Evolutionary conservation across 2,797 vertebrate genomes (phyloP), one percentile per base, ranked within the genome.

Genomic region (Ptychobarbus kaznakovi): DNA sequence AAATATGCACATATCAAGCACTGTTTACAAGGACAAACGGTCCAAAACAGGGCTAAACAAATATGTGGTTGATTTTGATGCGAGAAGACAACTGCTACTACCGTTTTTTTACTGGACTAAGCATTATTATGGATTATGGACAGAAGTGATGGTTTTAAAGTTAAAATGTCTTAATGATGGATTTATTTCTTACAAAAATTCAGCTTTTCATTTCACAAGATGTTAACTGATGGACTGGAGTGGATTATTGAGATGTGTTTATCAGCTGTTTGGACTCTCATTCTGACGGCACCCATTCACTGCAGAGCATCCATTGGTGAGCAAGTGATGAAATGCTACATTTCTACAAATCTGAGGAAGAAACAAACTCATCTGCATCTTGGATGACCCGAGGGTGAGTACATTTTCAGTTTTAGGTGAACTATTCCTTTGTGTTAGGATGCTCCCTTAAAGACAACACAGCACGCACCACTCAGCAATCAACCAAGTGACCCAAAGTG

Each of bases 271-370:
- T 65, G 1, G 61, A 32, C 61, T 28, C 12, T 63, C 5, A 65
- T 65, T 65, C 61, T 15, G 25, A 65, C 25, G 61, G 61, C 61
- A 65, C 61, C 61, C 61, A 65, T 65, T 65, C 61, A 28, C 61
- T 28, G 6, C 61, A 28, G 61, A 22, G 20, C 1, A 0, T 56
- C 20, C 20, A n/a, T 22, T n/a, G 0, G 25, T 15, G 61, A 61
- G 56, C 22, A 25, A 65, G 13, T 15, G 25, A 63, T 28, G 25
- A 0, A 63, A 2, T 63, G n/a, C 1, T 63, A 63, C 0, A 13
- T 63, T 28, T 25, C 53, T 12, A 11, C n/a, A 58, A 58, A 58
- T n/a, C 10, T 13, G 61, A 28, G 5, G 5, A 63, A 25, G 58
- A 61, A 25, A 61, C 58, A 25, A 63, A 63, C 25, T 63, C 25